Evolutionary conservation across 2,888 invertebrate genomes (phyloP).

Genomic region (Embidobia sp.): DNA sequence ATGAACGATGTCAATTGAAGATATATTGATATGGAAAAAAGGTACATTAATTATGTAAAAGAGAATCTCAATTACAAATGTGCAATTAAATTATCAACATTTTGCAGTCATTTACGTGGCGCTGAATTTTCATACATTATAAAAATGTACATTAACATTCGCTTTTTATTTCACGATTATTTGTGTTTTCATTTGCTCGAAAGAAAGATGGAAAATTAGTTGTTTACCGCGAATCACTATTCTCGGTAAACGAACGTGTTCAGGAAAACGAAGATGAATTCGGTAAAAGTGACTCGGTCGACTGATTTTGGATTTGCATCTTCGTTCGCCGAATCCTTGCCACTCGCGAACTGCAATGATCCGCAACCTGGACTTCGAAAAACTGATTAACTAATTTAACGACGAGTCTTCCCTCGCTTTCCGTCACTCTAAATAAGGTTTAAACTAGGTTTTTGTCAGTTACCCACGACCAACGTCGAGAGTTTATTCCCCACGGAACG

Average conservation of each 20-base stretch:
- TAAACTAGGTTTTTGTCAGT: conserved; percentile 75
- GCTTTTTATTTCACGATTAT: too few relatives aligned
- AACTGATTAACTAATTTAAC: conserved; percentile 77
- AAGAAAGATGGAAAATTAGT: too few relatives aligned
- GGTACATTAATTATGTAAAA: conserved; percentile 5
- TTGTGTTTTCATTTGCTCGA: too few relatives aligned
- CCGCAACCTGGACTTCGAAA: conserved; percentile 66
- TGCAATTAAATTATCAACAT: background rate
- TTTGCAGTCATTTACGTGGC: too few relatives aligned
- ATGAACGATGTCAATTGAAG: conserved; percentile 14
- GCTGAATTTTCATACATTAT: too few relatives aligned
- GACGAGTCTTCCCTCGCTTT: conserved; percentile 57
- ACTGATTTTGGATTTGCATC: conserved; percentile 22
- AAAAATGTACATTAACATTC: too few relatives aligned
- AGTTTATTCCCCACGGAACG: conserved; percentile 64
- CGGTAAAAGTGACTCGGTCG: conserved; percentile 8
- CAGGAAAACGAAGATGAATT: background rate
- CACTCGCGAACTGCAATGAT: conserved; percentile 48
- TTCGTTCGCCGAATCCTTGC: conserved; percentile 8
- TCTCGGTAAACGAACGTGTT: background rate
- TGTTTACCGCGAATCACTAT: background rate
- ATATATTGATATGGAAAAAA: conserved; percentile 1
- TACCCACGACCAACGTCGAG: conserved; percentile 67
- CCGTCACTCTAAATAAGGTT: conserved; percentile 70
- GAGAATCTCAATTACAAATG: conserved; percentile 11